Percentiles rank a stretch among this genome's conserved stretches.
phyloP scores from a whole-genome alignment of 1,140 invertebrate species.

The Trypoxylus dichotomus region DNA sequence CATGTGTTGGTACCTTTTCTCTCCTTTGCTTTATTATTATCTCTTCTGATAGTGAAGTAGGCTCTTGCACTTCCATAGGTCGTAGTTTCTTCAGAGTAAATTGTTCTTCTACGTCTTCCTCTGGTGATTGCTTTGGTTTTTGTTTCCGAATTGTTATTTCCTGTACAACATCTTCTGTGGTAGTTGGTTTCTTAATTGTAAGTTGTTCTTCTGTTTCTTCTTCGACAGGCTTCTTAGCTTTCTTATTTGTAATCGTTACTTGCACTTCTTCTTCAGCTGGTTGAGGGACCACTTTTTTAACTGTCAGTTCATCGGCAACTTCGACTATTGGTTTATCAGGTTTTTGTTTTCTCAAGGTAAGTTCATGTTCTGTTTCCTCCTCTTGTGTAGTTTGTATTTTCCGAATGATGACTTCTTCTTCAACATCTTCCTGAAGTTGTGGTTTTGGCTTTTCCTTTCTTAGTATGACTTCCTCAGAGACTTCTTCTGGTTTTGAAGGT shows the following conservation, averaged over 20 bases:
- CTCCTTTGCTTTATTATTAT: constrained; percentile 29
- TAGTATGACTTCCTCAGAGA: constrained; percentile 60
- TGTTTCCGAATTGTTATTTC: constrained; percentile 69
- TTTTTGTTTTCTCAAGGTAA: constrained; percentile 31
- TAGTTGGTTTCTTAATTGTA: constrained; percentile 52
- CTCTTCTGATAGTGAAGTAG: constrained; percentile 8
- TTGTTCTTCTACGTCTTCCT: constrained; percentile 42
- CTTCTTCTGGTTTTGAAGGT: constrained; percentile 46
- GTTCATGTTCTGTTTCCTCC: constrained; percentile 23
- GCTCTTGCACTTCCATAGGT: constrained; percentile 35
- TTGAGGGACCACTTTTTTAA: constrained; percentile 34
- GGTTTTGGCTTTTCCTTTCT: constrained; percentile 53
- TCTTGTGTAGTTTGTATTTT: constrained; percentile 51
- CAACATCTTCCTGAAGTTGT: constrained; percentile 67
- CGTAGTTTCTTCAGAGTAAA: constrained; percentile 47
- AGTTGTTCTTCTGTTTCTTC: constrained; percentile 57
- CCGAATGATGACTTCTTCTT: constrained; percentile 72
- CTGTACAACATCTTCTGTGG: constrained; percentile 65
- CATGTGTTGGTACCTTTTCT: constrained; percentile 31
- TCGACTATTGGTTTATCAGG: constrained; percentile 33
- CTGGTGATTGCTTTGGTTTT: constrained; percentile 36
- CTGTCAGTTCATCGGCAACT: constrained; percentile 36
- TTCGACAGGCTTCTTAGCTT: constrained; percentile 51
- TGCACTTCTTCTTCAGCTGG: neutral
- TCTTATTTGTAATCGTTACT: constrained; percentile 7